Base-by-base conservation (phyloP, 1,140 invertebrate species). In the Pectinophora gossypiella region DNA sequence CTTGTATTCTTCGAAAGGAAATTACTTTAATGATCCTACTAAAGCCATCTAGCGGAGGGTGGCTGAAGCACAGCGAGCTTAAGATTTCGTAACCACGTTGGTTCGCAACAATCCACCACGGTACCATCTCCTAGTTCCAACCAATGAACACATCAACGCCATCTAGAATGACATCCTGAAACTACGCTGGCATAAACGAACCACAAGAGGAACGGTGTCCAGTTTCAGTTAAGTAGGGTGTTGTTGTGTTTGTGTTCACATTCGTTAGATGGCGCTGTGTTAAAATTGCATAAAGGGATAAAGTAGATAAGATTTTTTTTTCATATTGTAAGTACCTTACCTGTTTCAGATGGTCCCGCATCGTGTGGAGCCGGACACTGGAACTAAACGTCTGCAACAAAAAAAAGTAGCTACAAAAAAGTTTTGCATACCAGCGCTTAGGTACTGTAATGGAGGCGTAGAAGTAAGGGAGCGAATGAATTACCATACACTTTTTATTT, bases 301-400 rank as follows among this genome's bases (percentile, higher is more conserved):
- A n/a, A n/a, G n/a, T n/a, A n/a, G n/a, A n/a, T n/a, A n/a, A n/a
- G n/a, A n/a, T n/a, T n/a, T n/a, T n/a, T n/a, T n/a, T n/a, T n/a
- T n/a, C n/a, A n/a, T n/a, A n/a, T n/a, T n/a, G n/a, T n/a, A n/a
- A n/a, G n/a, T n/a, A n/a, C n/a, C 78, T 82, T 53, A 85, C 81
- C 73, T 73, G 72, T 79, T 68, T 69, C 61, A 64, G 75, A 56
- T 72, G 55, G 61, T 60, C 58, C 44, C 56, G 50, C 78, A 77
- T 81, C 46, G 44, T 72, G 50, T 53, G 58, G 56, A 56, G 54
- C 48, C 59, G 56, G 27, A 52, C 52, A 57, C 68, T 49, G 64
- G 64, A 73, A 76, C 62, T 72, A 64, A 83, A 72, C 61, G 78
- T 85, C 81, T 85, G 78, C 51, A 82, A 76, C 65, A 43, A 54